Percentiles rank a stretch among this genome's conserved stretches.
These are phyloP conservation scores for Vidua macroura DNA, from an alignment of 2,113 vertebrate genomes.

Conservation along the genomic window DNA sequence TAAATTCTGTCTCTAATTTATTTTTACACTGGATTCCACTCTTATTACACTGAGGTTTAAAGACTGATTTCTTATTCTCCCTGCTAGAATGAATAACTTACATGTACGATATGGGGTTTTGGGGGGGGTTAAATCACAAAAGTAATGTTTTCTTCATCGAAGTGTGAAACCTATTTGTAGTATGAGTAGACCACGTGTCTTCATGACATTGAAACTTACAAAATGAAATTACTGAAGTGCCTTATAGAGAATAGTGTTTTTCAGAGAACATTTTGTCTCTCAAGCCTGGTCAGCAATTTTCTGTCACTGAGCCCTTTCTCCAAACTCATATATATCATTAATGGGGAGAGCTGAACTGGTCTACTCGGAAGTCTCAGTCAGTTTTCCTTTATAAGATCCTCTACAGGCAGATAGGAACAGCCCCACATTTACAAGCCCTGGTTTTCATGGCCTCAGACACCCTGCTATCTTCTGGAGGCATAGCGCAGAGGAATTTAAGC, in stretches of 20 bases:
- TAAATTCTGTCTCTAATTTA: slow-evolving; percentile 71
- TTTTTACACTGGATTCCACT: slow-evolving; percentile 66
- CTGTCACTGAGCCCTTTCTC: not conserved
- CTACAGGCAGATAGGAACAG: not conserved
- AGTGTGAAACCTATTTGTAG: slow-evolving; percentile 27
- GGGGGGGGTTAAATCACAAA: not conserved
- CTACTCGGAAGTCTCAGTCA: not conserved
- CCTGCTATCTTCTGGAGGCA: not conserved
- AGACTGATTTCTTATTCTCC: slow-evolving; percentile 58
- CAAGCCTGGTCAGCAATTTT: not conserved
- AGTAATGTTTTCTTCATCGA: slow-evolving; percentile 19
- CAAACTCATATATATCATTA: not conserved
- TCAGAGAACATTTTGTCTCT: not conserved
- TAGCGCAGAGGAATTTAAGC: not conserved
- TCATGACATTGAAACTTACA: not conserved
- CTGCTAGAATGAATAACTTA: slow-evolving; percentile 52
- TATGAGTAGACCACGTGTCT: not conserved
- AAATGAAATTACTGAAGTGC: not conserved
- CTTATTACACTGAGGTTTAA: slow-evolving; percentile 54
- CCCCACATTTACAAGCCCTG: not conserved
- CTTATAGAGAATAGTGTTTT: not conserved
- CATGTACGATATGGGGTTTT: not conserved
- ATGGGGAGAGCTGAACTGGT: not conserved
- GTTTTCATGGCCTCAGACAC: not conserved
- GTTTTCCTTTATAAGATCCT: not conserved